phyloP scores from a whole-genome alignment of 2,797 vertebrate species.

The Neosilurus hyrtlii region DNA sequence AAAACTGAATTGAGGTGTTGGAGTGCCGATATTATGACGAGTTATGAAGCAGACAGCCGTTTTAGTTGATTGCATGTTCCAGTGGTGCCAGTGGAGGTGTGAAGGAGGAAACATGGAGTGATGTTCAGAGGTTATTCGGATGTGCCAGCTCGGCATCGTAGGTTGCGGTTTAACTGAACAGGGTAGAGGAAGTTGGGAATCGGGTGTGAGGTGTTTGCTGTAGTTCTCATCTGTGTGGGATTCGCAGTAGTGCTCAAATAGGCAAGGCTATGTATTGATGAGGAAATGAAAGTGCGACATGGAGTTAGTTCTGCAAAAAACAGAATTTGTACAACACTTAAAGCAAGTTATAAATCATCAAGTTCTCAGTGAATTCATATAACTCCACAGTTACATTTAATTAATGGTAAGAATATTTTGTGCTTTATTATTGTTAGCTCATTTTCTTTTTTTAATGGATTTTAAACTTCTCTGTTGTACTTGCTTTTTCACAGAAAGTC shows the following conservation, averaged over 20 bases:
- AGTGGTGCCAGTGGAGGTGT: too few relatives aligned
- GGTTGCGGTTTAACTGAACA: neutral
- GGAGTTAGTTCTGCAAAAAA: slow-evolving; percentile 17
- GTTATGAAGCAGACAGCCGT: neutral
- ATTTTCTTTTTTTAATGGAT: neutral
- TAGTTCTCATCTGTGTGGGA: neutral
- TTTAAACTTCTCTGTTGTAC: neutral
- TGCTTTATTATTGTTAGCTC: neutral
- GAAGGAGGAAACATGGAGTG: neutral
- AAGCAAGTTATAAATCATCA: too few relatives aligned
- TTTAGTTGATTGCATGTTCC: neutral
- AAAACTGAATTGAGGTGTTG: too few relatives aligned
- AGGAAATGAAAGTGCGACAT: neutral
- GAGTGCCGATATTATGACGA: neutral
- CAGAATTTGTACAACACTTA: neutral
- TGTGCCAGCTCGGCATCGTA: neutral
- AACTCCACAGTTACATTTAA: too few relatives aligned
- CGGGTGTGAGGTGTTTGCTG: slow-evolving; percentile 6
- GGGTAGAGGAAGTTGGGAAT: slow-evolving; percentile 44
- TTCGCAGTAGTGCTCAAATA: neutral
- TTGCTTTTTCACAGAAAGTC: neutral
- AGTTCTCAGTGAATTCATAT: neutral
- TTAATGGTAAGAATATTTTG: neutral
- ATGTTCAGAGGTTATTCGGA: neutral
- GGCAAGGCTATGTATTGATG: neutral